Percentiles rank a stretch among this genome's conserved stretches.
Conservation (phyloP, 2,888 invertebrate genomes). For the Sinodicranocentrus sp. region DNA sequence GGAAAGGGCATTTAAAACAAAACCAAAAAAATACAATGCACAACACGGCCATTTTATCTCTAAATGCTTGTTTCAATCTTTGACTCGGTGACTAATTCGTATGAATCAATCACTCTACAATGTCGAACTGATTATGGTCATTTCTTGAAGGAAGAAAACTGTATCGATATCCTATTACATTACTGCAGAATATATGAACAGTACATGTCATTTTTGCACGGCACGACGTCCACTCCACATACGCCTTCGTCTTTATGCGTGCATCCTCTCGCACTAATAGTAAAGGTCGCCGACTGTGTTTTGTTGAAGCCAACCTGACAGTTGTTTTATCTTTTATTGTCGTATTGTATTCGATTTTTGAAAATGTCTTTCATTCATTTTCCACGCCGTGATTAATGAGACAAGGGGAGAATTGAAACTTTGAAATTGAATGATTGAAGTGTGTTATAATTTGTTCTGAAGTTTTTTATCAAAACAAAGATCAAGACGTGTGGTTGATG, state of each 20-base stretch:
- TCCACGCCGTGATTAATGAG: background rate
- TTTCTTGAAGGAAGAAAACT: background rate
- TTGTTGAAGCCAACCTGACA: background rate
- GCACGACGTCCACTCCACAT: background rate
- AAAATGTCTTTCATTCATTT: background rate
- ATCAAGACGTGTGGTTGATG: conserved; percentile 7
- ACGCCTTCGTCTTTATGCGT: background rate
- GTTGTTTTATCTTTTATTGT: background rate
- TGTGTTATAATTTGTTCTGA: background rate
- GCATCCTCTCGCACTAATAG: background rate
- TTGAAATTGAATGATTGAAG: background rate
- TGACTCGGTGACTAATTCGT: background rate
- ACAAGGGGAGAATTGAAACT: background rate
- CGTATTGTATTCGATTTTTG: background rate
- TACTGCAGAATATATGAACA: background rate
- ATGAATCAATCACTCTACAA: background rate
- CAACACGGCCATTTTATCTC: conserved; percentile 1
- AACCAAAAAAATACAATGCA: background rate
- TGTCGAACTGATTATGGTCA: background rate
- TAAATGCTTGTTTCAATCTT: background rate
- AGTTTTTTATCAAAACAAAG: background rate
- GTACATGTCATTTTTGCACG: background rate
- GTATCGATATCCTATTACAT: background rate
- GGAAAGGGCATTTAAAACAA: background rate
- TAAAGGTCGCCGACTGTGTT: background rate